Evolutionary conservation across 1,140 invertebrate species (phyloP).

Genomic region (Zaprionus kolodkinae): DNA sequence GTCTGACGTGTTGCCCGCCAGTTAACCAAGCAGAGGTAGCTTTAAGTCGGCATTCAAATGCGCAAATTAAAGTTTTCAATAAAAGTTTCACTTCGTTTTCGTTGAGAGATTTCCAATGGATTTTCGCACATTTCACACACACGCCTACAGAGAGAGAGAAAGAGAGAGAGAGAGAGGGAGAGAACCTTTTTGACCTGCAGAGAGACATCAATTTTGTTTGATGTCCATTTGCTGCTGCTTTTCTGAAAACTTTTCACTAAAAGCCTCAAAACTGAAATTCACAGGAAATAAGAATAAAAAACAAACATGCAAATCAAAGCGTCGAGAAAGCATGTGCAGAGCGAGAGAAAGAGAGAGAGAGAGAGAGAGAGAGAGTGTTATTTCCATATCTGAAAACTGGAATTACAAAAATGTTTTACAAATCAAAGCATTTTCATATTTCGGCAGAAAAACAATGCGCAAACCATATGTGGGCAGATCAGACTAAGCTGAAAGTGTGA

Average conservation of each 20-base stretch:
- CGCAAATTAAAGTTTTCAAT: neutral
- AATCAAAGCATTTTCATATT: neutral
- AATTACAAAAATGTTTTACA: conserved; percentile 14
- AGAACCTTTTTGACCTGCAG: neutral
- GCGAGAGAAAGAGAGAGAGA: too few species aligned
- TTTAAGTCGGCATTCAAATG: conserved; percentile 41
- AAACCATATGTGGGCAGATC: neutral
- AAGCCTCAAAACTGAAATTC: conserved; percentile 1
- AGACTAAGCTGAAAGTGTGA: neutral
- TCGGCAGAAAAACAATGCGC: neutral
- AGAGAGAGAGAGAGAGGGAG: too few species aligned
- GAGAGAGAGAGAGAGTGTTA: neutral
- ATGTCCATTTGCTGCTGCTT: neutral
- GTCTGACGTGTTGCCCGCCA: conserved; percentile 61
- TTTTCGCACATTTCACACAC: too few species aligned
- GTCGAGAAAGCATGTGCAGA: neutral
- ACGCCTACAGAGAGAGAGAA: too few species aligned
- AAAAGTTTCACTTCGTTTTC: neutral
- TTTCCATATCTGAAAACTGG: conserved; percentile 2
- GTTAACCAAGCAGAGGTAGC: conserved; percentile 37
- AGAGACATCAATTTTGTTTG: conserved; percentile 1
- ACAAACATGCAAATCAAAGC: neutral
- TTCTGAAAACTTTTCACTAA: conserved; percentile 9
- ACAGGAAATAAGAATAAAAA: neutral
- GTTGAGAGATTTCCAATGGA: neutral